Percentiles rank a stretch among this genome's conserved stretches.
Evolutionary conservation across 2,888 invertebrate genomes (phyloP).

Genomic region (Hymenopus coronatus): DNA sequence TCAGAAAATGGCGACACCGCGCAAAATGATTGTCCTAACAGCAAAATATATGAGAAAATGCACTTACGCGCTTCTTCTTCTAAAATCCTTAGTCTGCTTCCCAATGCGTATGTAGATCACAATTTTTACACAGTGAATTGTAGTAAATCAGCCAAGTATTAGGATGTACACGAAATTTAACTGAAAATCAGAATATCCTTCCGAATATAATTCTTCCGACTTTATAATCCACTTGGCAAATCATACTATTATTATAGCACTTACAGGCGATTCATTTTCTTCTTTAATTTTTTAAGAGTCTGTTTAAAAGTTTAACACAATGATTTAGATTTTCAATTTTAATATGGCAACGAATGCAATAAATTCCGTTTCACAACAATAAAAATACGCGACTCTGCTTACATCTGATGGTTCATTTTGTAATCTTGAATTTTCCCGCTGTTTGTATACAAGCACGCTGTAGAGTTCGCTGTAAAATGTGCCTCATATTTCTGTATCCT

Average conservation of each 20-base stretch:
- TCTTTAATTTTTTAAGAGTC: not conserved
- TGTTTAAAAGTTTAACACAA: not conserved
- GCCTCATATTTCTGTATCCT: not conserved
- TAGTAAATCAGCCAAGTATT: not conserved
- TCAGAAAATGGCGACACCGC: not conserved
- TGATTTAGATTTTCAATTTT: not conserved
- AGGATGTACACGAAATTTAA: not conserved
- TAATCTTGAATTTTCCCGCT: not conserved
- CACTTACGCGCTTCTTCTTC: constrained; percentile 21
- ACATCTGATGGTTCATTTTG: not conserved
- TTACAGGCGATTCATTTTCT: not conserved
- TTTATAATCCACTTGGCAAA: too few species aligned
- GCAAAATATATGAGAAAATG: not conserved
- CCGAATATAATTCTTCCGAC: too few species aligned
- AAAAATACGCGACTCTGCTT: not conserved
- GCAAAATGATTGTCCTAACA: not conserved
- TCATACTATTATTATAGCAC: too few species aligned
- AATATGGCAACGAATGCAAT: not conserved
- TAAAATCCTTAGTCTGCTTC: not conserved
- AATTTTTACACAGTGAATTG: not conserved
- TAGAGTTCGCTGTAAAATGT: not conserved
- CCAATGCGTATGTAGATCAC: not conserved
- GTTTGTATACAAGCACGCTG: not conserved
- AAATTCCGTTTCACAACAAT: not conserved
- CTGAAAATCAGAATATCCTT: too few species aligned